Conservation (phyloP, 1,140 invertebrate species). For the Panulirus ornatus region DNA sequence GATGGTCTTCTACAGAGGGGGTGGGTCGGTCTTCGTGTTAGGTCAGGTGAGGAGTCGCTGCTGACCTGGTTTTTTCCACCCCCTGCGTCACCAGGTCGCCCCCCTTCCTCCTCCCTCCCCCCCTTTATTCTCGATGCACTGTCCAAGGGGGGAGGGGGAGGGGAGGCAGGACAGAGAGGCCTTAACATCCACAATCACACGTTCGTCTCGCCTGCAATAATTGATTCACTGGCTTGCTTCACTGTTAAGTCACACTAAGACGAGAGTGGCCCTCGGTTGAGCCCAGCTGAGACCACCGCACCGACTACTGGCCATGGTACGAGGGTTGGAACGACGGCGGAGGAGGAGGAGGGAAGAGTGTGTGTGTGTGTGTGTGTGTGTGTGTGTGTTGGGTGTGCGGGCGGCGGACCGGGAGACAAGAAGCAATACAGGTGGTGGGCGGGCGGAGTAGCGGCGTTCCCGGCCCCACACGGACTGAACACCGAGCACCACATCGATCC, state of each 20-base stretch:
- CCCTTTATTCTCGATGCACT: not conserved
- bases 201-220: constrained; percentile 3
- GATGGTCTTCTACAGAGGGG: too few species aligned
- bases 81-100: not conserved
- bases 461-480: constrained; percentile 46
- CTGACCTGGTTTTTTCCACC: not conserved
- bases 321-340: too few species aligned
- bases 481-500: constrained; percentile 27
- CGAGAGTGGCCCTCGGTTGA: not conserved
- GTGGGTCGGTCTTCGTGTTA: too few species aligned
- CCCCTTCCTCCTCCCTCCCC: too few species aligned
- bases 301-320: not conserved
- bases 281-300: not conserved
- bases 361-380: not conserved
- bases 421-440: not conserved
- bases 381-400: constrained; percentile 11
- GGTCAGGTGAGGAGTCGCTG: not conserved
- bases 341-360: not conserved
- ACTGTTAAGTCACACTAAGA: not conserved
- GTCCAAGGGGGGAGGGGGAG: not conserved
- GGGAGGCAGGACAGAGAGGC: too few species aligned
- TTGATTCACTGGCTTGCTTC: constrained; percentile 33
- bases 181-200: constrained; percentile 6
- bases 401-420: not conserved
- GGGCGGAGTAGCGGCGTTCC: constrained; percentile 40